phyloP scores from a whole-genome alignment of 2,888 invertebrate genomes.

The Drosophila merina region DNA sequence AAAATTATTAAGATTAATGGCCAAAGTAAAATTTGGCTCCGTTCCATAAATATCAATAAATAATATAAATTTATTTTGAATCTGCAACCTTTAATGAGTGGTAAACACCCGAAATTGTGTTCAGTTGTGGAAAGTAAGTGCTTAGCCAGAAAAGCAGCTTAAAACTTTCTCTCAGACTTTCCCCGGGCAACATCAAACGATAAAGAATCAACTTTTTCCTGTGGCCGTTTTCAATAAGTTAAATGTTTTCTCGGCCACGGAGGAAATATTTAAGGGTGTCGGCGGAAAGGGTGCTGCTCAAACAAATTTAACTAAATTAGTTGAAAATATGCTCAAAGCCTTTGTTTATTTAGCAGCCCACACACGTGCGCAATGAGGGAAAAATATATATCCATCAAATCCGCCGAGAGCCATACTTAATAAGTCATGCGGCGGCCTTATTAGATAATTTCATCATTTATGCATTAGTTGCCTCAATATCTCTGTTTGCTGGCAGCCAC shows the following conservation, averaged over 20 bases:
- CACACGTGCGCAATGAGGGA: slow-evolving; percentile 13
- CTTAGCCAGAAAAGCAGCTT: slow-evolving; percentile 40
- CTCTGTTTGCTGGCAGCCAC: slow-evolving; percentile 8
- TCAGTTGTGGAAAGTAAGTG: slow-evolving; percentile 54
- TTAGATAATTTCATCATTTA: slow-evolving; percentile 65
- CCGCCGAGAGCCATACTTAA: slow-evolving; percentile 52
- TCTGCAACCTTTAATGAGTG: slow-evolving; percentile 39
- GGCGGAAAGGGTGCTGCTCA: slow-evolving; percentile 1
- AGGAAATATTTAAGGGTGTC: slow-evolving; percentile 7
- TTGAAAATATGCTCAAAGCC: slow-evolving; percentile 43
- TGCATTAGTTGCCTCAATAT: slow-evolving; percentile 30
- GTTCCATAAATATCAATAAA: slow-evolving; percentile 31
- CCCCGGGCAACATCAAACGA: slow-evolving; percentile 38
- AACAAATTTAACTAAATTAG: slow-evolving; percentile 43
- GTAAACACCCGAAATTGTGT: slow-evolving; percentile 32
- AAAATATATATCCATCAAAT: slow-evolving; percentile 32
- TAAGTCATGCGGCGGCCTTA: slow-evolving; percentile 48
- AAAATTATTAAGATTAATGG: slow-evolving; percentile 74
- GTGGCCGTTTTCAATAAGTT: slow-evolving; percentile 17
- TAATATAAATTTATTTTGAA: slow-evolving; percentile 42
- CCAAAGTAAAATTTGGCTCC: slow-evolving; percentile 31
- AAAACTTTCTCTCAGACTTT: slow-evolving; percentile 25
- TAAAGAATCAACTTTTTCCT: slow-evolving; percentile 3
- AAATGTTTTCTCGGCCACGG: slow-evolving; percentile 16
- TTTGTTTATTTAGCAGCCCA: slow-evolving; percentile 35